Evolutionary conservation across 2,113 vertebrate species (phyloP), one percentile per base, ranked within the genome.

Genomic region (Pelvicachromis taeniatus): DNA sequence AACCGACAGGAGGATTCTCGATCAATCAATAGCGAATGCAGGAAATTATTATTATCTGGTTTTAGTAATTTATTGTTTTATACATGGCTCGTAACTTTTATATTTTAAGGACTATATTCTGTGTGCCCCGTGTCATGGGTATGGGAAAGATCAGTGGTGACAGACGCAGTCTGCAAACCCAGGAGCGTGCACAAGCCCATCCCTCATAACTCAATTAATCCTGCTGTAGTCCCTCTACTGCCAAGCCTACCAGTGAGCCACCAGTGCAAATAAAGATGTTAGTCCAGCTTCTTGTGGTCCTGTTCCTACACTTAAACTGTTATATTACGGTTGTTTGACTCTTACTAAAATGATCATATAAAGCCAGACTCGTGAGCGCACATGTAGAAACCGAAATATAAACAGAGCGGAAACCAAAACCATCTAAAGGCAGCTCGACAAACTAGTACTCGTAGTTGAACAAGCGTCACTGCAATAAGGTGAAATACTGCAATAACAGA

Each of bases 161-260:
- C 29, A 81, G 31, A 38, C 35, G 11, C 9, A 14, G 6, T 19
- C 11, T 77, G 48, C 45, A 29, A 65, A 45, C 23, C 9, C 40
- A 68, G 19, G 2, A 40, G 16, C 14, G 7, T 56, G 31, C 10
- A 82, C 23, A 23, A 31, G 78, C 38, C 50, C 59, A 16, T 82
- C 55, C 50, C 73, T 12, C 63, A 12, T 78, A 80, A 90, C 84
- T 42, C 6, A 91, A 87, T 90, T 75, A 63, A 52, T 45, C 19
- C 33, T 29, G 52, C 63, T 82, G n/a, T 83, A 77, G 56, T 59
- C 40, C 19, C 8, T 16, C 48, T 85, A 61, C 83, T 45, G 31
- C 61, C 81, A 16, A 77, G 52, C 81, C 17, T 56, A 29, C 35
- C 61, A 85, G 21, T 2, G n/a, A 82, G 19, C 58, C 70, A 54